Base-by-base conservation (phyloP, 2,888 invertebrate species). In the Cheilosia vernalis region DNA sequence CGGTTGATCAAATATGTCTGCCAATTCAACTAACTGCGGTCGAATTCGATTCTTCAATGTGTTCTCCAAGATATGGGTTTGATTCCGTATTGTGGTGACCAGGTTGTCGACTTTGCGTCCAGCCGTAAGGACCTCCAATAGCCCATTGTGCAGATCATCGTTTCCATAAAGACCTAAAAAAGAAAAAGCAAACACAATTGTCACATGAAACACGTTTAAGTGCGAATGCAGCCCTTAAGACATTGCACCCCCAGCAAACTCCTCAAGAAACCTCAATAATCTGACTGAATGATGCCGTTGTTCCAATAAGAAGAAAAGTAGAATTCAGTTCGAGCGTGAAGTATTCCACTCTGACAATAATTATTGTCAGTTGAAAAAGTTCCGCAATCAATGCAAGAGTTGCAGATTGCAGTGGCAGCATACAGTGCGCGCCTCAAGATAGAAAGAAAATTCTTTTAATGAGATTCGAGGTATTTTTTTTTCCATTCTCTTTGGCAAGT, bases 81-180 rank as follows among this genome's bases (percentile, higher is more conserved):
- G 96, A 91, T 96, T 96, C 89, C 96, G 95, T 72, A 97, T 96
- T 60, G 95, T 95, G 87, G 94, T 94, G 87, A 98, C 95, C 88
- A 96, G 94, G 64, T 95, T 94, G 86, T 97, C 96, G 87, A 98
- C 96, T 91, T 96, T 95, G 89, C 95, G 94, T 6, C 97, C 96
- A 15, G 98, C 96, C 82, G 95, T 94, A 87, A 96, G 94, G 89
- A 97, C 95, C 91, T 96, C 95, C 88, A 96, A 94, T 90, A 98
- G 93, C 9, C 97, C 98, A 92, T 97, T 97, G 94, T 98, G 98
- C 55, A 98, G 94, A 92, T 98, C 97, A 92, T 98, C 98, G 93
- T 98, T 98, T 47, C 98, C 98, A 92, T 98, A 98, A 51, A 98
- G 94, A 37, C 96, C 91, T 91, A 51, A 51, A 33, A 49, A 13